Conservation (phyloP, 2,113 vertebrate genomes). For the Leptodactylus fuscus region DNA sequence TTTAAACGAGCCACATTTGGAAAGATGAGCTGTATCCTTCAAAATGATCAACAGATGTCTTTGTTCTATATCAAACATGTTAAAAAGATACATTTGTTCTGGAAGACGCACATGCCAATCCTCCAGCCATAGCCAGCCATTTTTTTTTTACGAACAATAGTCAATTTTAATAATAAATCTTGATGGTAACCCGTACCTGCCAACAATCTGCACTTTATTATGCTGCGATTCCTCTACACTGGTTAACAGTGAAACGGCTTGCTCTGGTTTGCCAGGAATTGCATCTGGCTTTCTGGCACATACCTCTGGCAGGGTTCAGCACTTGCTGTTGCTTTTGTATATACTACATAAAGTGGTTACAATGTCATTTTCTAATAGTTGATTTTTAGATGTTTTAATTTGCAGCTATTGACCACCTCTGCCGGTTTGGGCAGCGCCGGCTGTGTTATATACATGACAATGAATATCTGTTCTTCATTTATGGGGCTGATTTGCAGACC, state of each 20-base stretch:
- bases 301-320: slow-evolving; percentile 13
- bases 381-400: slow-evolving; percentile 32
- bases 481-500: not conserved
- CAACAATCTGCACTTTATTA: slow-evolving; percentile 54
- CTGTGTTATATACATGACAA: not conserved
- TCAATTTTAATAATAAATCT: slow-evolving; percentile 54
- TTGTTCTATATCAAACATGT: slow-evolving; percentile 44
- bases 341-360: slow-evolving; percentile 29
- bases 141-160: slow-evolving; percentile 50
- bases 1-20: slow-evolving; percentile 32
- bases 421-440: not conserved
- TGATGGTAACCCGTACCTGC: slow-evolving; percentile 51
- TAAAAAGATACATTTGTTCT: slow-evolving; percentile 42
- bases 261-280: slow-evolving; percentile 21
- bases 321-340: slow-evolving; percentile 34
- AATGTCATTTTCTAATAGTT: slow-evolving; percentile 31
- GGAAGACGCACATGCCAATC: not conserved
- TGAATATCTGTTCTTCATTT: slow-evolving; percentile 1
- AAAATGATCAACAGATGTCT: slow-evolving; percentile 55
- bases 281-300: slow-evolving; percentile 44
- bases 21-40: slow-evolving; percentile 1
- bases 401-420: not conserved
- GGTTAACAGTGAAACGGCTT: slow-evolving; percentile 48
- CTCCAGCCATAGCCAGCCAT: slow-evolving; percentile 22
- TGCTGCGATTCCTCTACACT: slow-evolving; percentile 27